These are phyloP conservation scores for Falcunculus frontatus DNA, from an alignment of 2,113 vertebrate genomes.

Conservation along the genomic window DNA sequence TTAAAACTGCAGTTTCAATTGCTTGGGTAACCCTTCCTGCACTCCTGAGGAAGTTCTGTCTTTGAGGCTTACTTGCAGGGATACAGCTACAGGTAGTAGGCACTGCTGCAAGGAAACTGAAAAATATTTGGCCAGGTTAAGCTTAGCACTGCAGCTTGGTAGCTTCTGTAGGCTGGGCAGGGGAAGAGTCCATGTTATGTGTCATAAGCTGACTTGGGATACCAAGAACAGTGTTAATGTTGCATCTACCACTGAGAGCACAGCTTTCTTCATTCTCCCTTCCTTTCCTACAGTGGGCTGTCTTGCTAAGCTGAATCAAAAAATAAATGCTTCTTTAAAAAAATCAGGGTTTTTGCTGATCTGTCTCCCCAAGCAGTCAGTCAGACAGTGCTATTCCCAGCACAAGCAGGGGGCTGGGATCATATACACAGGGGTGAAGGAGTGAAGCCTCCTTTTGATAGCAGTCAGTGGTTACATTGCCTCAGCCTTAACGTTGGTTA, in stretches of 20 bases:
- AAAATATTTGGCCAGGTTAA: neutral
- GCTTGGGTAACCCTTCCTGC: neutral
- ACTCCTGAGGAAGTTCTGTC: neutral
- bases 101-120: neutral
- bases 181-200: neutral
- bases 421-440: neutral
- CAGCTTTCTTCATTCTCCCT: neutral
- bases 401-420: neutral
- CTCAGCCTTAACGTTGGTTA: neutral
- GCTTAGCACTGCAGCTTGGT: neutral
- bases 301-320: neutral
- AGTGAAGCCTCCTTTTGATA: neutral
- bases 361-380: neutral
- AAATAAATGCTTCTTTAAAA: neutral
- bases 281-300: neutral
- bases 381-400: neutral
- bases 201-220: neutral
- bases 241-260: neutral
- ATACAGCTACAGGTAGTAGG: neutral
- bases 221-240: neutral
- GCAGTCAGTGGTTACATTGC: neutral
- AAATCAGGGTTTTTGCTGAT: fast-evolving
- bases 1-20: neutral
- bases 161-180: neutral
- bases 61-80: neutral